Evolutionary conservation across 1,140 invertebrate species (phyloP), one percentile per base, ranked within the genome.

Genomic region (Zaprionus davidi): DNA sequence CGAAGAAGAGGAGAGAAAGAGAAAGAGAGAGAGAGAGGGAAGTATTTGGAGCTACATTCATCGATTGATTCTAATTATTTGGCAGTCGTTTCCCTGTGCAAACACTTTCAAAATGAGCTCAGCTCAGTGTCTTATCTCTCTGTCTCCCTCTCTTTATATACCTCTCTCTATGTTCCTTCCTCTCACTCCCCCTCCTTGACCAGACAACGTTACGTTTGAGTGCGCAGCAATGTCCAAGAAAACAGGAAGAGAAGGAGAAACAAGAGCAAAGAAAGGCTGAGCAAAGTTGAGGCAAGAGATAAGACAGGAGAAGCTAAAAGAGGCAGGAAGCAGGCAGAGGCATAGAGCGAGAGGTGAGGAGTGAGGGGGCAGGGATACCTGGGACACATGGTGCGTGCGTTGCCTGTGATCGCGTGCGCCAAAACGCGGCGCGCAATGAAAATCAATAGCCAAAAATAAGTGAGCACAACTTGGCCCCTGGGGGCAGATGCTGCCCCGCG

Each of bases 151-250:
- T 34, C 44, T 34, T 11, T 9, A 34, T 34, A 34, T 34, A 9
- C 31, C 31, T 44, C 41, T 44, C 15, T n/a, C n/a, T 17, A 5
- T 41, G 6, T 15, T 0, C 38, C 51, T 26, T 1, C 51, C 15
- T 56, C 53, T 13, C 63, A 15, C 22, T 26, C 31, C 5, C 36
- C 6, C 34, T 24, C n/a, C 12, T 7, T n/a, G 20, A 34, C 6
- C 22, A 20, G 13, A 26, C 41, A 20, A n/a, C 78, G 81, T 83
- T 75, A 77, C 78, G 82, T 77, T 57, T 59, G 68, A 70, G 46
- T 81, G 81, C 77, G 31, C 81, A 85, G 74, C 64, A 66, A 51
- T 22, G 38, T 56, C 49, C 60, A 79, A 82, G 80, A 75, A 41
- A 4, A 44, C 64, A 68, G 44, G 22, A 22, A 65, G 3, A 57